A percentile compares a stretch with the other conserved stretches of the same genome.
Evolutionary conservation across 1,140 invertebrate genomes (phyloP).

Genomic region (Atta texana): DNA sequence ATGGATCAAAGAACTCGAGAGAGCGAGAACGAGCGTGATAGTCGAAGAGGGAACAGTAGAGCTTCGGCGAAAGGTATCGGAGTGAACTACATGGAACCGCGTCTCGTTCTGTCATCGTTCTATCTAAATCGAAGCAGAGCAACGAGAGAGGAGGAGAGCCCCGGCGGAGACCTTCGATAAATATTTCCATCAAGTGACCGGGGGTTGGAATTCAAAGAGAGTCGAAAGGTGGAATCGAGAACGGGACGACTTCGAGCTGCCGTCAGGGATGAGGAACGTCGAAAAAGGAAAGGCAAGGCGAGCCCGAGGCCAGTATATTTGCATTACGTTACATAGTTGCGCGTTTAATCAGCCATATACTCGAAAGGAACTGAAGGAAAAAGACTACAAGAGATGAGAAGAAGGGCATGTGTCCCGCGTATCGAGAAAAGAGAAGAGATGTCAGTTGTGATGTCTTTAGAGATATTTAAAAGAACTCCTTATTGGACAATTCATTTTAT

Average conservation of each 20-base stretch:
- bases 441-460: neutral
- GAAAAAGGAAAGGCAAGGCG: slow-evolving; percentile 42
- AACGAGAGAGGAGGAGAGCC: slow-evolving; percentile 51
- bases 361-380: slow-evolving; percentile 73
- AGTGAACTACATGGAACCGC: slow-evolving; percentile 65
- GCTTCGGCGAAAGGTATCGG: slow-evolving; percentile 68
- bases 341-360: slow-evolving; percentile 85
- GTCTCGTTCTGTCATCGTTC: slow-evolving; percentile 71
- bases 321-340: slow-evolving; percentile 85
- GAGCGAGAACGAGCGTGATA: slow-evolving; percentile 54
- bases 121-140: slow-evolving; percentile 73
- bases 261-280: slow-evolving; percentile 50
- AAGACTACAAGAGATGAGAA: slow-evolving; percentile 53
- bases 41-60: slow-evolving; percentile 21
- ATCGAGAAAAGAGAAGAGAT: neutral
- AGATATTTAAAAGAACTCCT: slow-evolving; percentile 21
- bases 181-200: slow-evolving; percentile 86
- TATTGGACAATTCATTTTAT: neutral
- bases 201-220: slow-evolving; percentile 83
- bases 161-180: slow-evolving; percentile 83
- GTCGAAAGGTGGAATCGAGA: slow-evolving; percentile 83
- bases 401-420: slow-evolving; percentile 11
- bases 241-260: slow-evolving; percentile 71
- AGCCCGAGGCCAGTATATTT: slow-evolving; percentile 82
- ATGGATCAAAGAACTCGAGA: slow-evolving; percentile 84